Conservation (phyloP, 2,113 vertebrate species). For the Bos javanicus region DNA sequence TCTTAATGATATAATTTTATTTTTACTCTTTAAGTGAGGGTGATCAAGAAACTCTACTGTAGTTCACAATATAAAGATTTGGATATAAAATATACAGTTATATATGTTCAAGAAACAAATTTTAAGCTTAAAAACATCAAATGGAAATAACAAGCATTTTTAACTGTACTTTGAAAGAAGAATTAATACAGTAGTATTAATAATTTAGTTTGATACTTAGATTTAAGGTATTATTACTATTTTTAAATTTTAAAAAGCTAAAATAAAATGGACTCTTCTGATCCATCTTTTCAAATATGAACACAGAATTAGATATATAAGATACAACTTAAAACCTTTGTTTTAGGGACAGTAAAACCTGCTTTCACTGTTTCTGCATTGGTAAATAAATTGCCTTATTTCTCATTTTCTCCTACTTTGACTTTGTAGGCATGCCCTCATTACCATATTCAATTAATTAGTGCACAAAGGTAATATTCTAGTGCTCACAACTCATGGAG, state of each 20-base stretch:
- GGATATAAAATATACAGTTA: neutral
- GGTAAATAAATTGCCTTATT: slow-evolving; percentile 67
- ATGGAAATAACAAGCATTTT: neutral
- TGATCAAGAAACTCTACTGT: neutral
- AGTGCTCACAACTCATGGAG: slow-evolving; percentile 55
- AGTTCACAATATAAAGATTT: neutral
- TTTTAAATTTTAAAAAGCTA: neutral
- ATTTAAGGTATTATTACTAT: slow-evolving; percentile 35
- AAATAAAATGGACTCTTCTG: neutral
- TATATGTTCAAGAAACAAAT: neutral
- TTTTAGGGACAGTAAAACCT: neutral
- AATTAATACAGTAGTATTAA: slow-evolving; percentile 12
- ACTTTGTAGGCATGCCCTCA: slow-evolving; percentile 78
- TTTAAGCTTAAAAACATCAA: neutral
- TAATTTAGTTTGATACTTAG: neutral
- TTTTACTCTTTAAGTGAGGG: neutral
- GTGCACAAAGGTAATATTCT: slow-evolving; percentile 71
- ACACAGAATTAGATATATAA: neutral
- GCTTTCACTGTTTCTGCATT: slow-evolving; percentile 30
- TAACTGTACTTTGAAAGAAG: neutral
- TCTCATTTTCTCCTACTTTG: slow-evolving; percentile 74
- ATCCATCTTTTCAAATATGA: neutral
- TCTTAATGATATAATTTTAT: neutral
- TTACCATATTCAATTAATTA: slow-evolving; percentile 83
- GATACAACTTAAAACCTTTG: neutral